Base-by-base conservation (phyloP, 1,140 invertebrate species). In the Cotesia vestalis region DNA sequence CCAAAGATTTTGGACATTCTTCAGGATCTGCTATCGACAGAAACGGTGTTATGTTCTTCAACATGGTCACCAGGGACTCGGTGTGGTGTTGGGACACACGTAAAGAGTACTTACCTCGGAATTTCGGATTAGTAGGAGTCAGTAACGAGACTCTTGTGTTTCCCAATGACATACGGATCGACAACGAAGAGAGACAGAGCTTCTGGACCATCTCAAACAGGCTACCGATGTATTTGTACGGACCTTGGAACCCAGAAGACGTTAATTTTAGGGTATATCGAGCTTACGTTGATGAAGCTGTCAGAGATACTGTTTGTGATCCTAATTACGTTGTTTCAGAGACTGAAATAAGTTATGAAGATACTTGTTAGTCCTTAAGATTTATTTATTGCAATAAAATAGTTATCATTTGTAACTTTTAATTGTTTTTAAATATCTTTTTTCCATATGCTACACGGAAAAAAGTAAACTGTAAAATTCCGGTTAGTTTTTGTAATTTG, bases 61-160 rank as follows among this genome's bases (percentile, higher is more conserved):
- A 93, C 66, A 89, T 94, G 84, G 92, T 94, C 0, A 90, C 91
- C 12, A 86, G 88, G 35, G 91, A 94, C 76, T 90, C 90, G 4
- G 85, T 95, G 0, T 93, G 92, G 52, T 95, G 94, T 78, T 95
- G 93, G 94, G 91, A 95, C 77, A 91, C 90, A 0, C 87, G 88
- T 0, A 93, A 93, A 75, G 89, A 91, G 1, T 93, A 93, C 76
- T 86, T 84, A 57, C 88, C 88, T n/a, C 81, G 84, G 4, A 91
- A 91, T 78, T 83, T 90, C 51, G 90, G 90, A 0, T 85, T 93
- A 0, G 82, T 93, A 3, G 90, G 90, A 0, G 78, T 83, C 4
- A 89, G 90, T 75, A 86, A 86, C 2, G 84, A 88, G 5, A 90
- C 90, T 0, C 80, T 95, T 5, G 85, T 92, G 11, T 95, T 94